Conservation (phyloP, 2,888 invertebrate species). For the Sarcophaga rosellei region DNA sequence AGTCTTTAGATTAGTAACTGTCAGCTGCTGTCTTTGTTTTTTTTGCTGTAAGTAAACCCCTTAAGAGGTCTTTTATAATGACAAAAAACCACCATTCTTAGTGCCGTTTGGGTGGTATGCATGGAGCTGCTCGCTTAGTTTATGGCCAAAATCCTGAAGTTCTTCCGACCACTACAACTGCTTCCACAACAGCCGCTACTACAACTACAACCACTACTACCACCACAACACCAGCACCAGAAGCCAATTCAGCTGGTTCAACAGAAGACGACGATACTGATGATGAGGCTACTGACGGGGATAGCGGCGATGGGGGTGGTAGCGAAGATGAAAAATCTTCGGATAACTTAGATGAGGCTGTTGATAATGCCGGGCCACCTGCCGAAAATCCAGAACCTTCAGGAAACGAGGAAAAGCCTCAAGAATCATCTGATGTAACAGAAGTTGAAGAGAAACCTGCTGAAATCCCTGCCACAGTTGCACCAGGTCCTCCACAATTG, state of each 20-base stretch:
- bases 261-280: constrained; percentile 28
- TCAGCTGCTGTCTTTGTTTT: background rate
- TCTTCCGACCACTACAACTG: constrained; percentile 77
- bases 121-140: constrained; percentile 84
- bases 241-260: constrained; percentile 76
- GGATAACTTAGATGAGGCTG: constrained; percentile 36
- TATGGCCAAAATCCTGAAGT: constrained; percentile 82
- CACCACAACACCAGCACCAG: constrained; percentile 59
- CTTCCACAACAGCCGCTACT: constrained; percentile 72
- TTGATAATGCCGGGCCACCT: constrained; percentile 31
- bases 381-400: constrained; percentile 25
- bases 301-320: constrained; percentile 4
- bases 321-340: constrained; percentile 41
- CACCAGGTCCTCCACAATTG: constrained; percentile 63
- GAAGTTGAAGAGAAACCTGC: constrained; percentile 21
- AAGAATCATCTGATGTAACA: constrained; percentile 24
- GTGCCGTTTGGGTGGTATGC: constrained; percentile 67
- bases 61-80: constrained; percentile 45
- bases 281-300: constrained; percentile 10
- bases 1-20: constrained; percentile 29
- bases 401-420: constrained; percentile 32
- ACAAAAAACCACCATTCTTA: constrained; percentile 52
- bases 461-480: constrained; percentile 24
- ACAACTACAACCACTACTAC: constrained; percentile 70
- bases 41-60: background rate